Conservation (phyloP, 2,888 invertebrate genomes). For the Agrotis puta region DNA sequence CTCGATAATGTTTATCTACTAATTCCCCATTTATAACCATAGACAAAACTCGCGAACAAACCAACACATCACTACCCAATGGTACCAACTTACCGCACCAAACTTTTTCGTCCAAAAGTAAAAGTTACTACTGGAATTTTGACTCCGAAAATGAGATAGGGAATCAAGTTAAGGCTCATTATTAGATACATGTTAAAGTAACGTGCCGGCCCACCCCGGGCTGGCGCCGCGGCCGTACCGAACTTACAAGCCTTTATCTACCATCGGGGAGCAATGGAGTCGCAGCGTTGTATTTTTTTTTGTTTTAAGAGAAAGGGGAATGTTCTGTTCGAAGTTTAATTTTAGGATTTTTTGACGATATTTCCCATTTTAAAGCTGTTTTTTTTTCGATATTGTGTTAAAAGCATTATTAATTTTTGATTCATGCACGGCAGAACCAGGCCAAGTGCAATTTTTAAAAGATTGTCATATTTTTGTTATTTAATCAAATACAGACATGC, state of each 20-base stretch:
- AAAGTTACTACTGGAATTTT: conserved; percentile 61
- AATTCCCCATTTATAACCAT: too few species aligned
- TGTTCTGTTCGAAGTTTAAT: conserved; percentile 26
- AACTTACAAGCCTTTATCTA: conserved; percentile 77
- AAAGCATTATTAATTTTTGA: neutral
- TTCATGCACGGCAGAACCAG: neutral
- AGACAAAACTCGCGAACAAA: neutral
- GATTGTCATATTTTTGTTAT: too few species aligned
- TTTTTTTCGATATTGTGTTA: neutral
- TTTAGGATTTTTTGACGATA: neutral
- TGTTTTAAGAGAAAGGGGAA: conserved; percentile 26
- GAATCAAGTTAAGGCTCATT: conserved; percentile 59
- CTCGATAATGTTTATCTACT: too few species aligned
- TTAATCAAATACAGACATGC: neutral
- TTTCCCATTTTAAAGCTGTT: neutral
- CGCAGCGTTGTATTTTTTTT: conserved; percentile 43
- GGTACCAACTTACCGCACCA: conserved; percentile 27
- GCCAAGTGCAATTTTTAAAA: neutral
- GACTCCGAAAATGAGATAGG: conserved; percentile 57
- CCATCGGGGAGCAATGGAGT: conserved; percentile 75
- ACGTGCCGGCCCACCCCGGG: conserved; percentile 76
- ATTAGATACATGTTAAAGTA: conserved; percentile 62
- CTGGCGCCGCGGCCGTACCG: conserved; percentile 77
- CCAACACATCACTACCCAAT: conserved; percentile 22
- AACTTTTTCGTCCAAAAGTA: conserved; percentile 35